phyloP scores from a whole-genome alignment of 2,113 vertebrate genomes.

The Myxocyprinus asiaticus region DNA sequence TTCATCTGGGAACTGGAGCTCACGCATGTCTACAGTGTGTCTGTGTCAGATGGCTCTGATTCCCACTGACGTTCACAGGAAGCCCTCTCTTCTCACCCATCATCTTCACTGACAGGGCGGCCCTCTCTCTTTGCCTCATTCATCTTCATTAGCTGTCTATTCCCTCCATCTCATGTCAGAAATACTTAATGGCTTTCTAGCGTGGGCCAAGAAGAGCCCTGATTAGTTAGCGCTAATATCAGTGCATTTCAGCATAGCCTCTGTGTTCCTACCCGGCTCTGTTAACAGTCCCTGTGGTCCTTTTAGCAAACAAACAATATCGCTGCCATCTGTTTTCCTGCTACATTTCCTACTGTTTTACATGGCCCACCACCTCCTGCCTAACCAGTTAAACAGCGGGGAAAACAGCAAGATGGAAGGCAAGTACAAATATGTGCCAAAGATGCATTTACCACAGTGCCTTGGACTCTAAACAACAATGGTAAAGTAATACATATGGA shows the following conservation, averaged over 20 bases:
- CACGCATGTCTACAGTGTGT: too few relatives aligned
- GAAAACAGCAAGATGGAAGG: constrained; percentile 39
- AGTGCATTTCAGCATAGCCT: constrained; percentile 37
- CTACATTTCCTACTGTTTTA: constrained; percentile 42
- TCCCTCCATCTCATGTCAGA: constrained; percentile 58
- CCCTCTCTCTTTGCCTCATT: constrained; percentile 51
- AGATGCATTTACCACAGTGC: constrained; percentile 4
- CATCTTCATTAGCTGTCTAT: constrained; percentile 63
- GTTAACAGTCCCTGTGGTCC: constrained; percentile 48
- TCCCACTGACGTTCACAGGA: constrained; percentile 26
- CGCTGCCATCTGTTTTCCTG: constrained; percentile 59
- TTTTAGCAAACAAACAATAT: constrained; percentile 57
- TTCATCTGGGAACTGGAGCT: too few relatives aligned
- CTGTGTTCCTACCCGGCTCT: background rate
- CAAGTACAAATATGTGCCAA: constrained; percentile 22
- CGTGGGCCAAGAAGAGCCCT: constrained; percentile 25
- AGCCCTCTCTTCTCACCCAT: constrained; percentile 9
- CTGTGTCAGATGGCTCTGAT: background rate
- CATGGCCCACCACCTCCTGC: constrained; percentile 19
- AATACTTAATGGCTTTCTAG: constrained; percentile 57
- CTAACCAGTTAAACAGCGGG: constrained; percentile 36
- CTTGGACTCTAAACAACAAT: background rate
- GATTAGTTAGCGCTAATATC: constrained; percentile 58
- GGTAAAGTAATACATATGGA: background rate
- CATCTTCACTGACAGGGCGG: constrained; percentile 40